Evolutionary conservation across 2,888 invertebrate genomes (phyloP), one percentile per base, ranked within the genome.

Genomic region (Iphiclides podalirius): DNA sequence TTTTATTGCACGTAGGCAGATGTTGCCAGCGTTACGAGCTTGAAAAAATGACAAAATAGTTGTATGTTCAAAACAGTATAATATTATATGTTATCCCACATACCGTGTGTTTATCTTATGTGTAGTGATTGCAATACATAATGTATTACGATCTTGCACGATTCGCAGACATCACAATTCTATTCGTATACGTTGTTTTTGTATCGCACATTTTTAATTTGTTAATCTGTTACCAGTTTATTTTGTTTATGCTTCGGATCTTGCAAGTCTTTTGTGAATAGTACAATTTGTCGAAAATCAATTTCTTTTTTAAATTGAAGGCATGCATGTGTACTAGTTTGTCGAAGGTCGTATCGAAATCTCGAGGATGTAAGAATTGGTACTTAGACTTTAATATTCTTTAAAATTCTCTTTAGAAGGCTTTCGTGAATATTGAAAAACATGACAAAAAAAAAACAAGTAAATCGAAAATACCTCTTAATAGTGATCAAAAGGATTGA

Each of bases 401-500:
- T 64, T 55, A 57, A 73, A 67, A 59, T 52, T 66, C 59, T 66
- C 62, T 66, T 70, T 62, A 28, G 26, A 59, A 70, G 60, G 67
- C 73, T 74, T 72, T 72, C 70, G 71, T 69, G 75, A 74, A 77
- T 70, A 64, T 60, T 73, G 7, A 11, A 28, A 26, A 26, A 4
- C 1, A 8, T 6, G 8, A 34, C 70, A 73, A 33, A 31, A 31
- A 11, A 2, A 11, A 11, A n/a, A 38, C 70, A 73, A 70, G 57
- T 72, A 70, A 75, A 79, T 86, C 85, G 70, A 75, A 84, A 85
- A 86, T 87, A 87, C 87, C 87, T 87, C 87, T 82, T 72, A 68
- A 75, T 75, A 81, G 85, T 87, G 86, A 87, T 85, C 75, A 76
- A 81, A 83, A 75, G 80, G 80, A 80, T 71, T 73, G 73, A 72